phyloP scores from a whole-genome alignment of 2,113 vertebrate species.

The Corythoichthys intestinalis region DNA sequence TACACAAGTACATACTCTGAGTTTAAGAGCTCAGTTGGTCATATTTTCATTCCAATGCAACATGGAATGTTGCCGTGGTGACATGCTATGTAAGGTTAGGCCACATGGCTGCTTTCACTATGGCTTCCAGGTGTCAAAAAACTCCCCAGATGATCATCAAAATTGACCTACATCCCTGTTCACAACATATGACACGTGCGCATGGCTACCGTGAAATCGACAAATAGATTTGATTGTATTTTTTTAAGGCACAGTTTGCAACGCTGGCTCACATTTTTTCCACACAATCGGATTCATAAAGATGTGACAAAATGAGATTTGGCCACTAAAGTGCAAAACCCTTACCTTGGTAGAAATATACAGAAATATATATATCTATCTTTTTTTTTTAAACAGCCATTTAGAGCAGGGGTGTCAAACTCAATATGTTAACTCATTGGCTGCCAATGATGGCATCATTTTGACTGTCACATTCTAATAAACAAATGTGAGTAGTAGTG shows the following conservation, averaged over 20 bases:
- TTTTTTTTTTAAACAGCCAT: too few relatives aligned
- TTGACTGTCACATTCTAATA: too few relatives aligned
- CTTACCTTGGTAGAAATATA: background rate
- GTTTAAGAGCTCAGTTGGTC: constrained; percentile 34
- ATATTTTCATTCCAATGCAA: background rate
- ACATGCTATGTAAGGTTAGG: constrained; percentile 17
- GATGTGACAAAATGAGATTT: constrained; percentile 2
- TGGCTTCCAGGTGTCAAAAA: constrained; percentile 44
- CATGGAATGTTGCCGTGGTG: background rate
- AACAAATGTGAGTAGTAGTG: too few relatives aligned
- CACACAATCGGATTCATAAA: background rate
- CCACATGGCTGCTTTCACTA: constrained; percentile 25
- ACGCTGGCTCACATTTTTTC: constrained; percentile 14
- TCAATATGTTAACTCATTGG: too few relatives aligned
- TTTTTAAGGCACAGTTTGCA: constrained; percentile 62
- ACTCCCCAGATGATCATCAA: constrained; percentile 10
- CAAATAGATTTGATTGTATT: constrained; percentile 18
- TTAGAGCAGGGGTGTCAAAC: too few relatives aligned
- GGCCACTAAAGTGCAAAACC: constrained; percentile 2
- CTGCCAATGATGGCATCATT: too few relatives aligned
- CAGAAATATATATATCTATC: background rate
- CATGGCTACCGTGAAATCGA: constrained; percentile 6
- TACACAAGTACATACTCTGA: constrained; percentile 17
- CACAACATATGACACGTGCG: background rate
- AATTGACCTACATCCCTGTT: background rate